phyloP scores from a whole-genome alignment of 2,797 vertebrate species.

The Bovichtus variegatus region DNA sequence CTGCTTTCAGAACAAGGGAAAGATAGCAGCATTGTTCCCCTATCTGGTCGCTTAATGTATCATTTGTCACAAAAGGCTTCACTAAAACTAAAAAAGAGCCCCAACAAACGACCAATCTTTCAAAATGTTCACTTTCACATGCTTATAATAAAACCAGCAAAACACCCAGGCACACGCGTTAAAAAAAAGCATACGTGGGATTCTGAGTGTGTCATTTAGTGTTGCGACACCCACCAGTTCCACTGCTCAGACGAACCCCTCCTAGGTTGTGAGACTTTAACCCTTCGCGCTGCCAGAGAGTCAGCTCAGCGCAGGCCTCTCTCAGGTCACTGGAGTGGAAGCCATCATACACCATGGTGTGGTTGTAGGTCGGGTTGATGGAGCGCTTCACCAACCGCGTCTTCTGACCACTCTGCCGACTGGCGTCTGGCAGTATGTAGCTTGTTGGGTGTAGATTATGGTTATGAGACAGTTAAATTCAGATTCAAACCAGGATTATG shows the following conservation, averaged over 20 bases:
- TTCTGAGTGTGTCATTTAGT: neutral
- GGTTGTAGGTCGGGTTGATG: conserved; percentile 93
- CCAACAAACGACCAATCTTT: neutral
- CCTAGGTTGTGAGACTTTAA: conserved; percentile 87
- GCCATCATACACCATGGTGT: conserved; percentile 99
- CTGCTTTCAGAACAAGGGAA: conserved; percentile 1
- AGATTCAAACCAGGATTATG: neutral
- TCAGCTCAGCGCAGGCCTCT: conserved; percentile 94
- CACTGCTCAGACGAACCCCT: conserved; percentile 92
- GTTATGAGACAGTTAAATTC: neutral
- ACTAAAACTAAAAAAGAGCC: neutral
- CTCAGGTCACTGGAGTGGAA: conserved; percentile 90
- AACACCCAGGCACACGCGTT: neutral
- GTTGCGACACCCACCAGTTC: conserved; percentile 85
- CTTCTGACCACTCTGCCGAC: conserved; percentile 91
- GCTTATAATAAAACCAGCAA: neutral
- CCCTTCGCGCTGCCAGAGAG: conserved; percentile 87
- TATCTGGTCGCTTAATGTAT: neutral
- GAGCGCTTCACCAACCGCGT: conserved; percentile 89
- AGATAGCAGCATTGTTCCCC: neutral
- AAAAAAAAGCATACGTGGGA: fast-evolving
- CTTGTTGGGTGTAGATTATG: conserved; percentile 67
- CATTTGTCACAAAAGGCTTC: neutral
- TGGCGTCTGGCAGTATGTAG: conserved; percentile 94
- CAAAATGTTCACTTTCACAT: neutral